Percentiles rank a stretch among this genome's conserved stretches.
phyloP scores from a whole-genome alignment of 2,113 vertebrate genomes.

The Aegotheles bennettii region DNA sequence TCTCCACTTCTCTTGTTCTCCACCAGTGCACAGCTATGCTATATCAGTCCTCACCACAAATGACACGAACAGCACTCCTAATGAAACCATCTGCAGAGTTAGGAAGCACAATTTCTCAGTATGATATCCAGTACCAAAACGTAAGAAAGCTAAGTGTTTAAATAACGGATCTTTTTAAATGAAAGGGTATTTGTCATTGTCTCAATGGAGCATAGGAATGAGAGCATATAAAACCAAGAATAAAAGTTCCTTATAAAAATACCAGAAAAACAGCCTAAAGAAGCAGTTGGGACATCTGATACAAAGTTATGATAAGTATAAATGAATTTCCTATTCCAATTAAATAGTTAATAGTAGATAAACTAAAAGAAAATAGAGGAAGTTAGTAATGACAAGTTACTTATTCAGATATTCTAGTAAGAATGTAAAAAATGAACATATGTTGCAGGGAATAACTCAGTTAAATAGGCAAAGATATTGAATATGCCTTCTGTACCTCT shows the following conservation, averaged over 20 bases:
- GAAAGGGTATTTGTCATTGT: background rate
- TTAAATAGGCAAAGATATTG: background rate
- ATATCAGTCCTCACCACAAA: rapidly evolving
- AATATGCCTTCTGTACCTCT: background rate
- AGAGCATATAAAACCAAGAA: background rate
- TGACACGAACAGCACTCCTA: background rate
- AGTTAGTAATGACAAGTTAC: background rate
- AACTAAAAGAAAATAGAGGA: background rate
- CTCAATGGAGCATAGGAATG: background rate
- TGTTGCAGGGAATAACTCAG: background rate
- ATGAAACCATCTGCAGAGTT: background rate
- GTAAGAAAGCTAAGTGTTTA: background rate
- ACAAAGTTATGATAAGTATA: background rate
- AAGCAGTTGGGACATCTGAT: background rate
- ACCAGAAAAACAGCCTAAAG: background rate
- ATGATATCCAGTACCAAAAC: background rate
- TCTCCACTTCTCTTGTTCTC: background rate
- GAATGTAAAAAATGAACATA: background rate
- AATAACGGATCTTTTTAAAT: background rate
- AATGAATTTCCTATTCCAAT: background rate
- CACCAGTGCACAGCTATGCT: background rate
- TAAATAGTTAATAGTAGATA: background rate
- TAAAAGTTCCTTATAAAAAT: background rate
- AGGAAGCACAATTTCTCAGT: background rate
- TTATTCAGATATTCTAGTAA: background rate